Evolutionary conservation across 2,113 vertebrate species (phyloP), one percentile per base, ranked within the genome.

Genomic region (Aspidoscelis tigris): DNA sequence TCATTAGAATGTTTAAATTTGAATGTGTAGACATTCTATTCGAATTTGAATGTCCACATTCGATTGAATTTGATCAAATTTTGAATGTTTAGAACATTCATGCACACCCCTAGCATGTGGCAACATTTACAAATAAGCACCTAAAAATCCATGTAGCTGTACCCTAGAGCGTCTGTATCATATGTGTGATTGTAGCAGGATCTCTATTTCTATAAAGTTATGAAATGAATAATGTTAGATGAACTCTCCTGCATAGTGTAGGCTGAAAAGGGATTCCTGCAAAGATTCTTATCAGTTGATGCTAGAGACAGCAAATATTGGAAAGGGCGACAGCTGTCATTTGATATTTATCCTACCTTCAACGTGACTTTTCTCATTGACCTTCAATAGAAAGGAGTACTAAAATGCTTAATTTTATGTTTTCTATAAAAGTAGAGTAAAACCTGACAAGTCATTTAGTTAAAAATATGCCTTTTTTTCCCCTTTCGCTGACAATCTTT

Each of bases 391-490:
- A 84, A 64, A 39, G 5, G n/a, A 20, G 10, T 66, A 43, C 0
- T 71, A 3, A 84, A 43, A 16, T 20, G 0, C 24, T 90, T 68
- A 76, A 73, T 50, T 18, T 21, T 3, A 0, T 3, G 1, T 81
- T 2, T 41, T 75, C 9, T 81, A 18, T 2, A 88, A 89, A 83
- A 77, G 2, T 0, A 76, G 53, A 58, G 20, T 53, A 61, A 76
- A 85, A 53, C 58, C 44, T 64, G 1, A 83, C 50, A 53, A 16
- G 16, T 44, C 39, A 87, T 4, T 7, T 50, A 68, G 61, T 12
- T 4, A 83, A 24, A 43, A 55, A 39, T 80, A 80, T 76, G 33
- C 47, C 88, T 83, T 66, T 12, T 18, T 83, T 3, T 85, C 82
- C 2, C 58, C n/a, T 82, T 43, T 33, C n/a, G 55, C n/a, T 76